Percentiles rank a stretch among this genome's conserved stretches.
Conservation (phyloP, 2,888 invertebrate genomes). For the Ferdinandea cuprea region DNA sequence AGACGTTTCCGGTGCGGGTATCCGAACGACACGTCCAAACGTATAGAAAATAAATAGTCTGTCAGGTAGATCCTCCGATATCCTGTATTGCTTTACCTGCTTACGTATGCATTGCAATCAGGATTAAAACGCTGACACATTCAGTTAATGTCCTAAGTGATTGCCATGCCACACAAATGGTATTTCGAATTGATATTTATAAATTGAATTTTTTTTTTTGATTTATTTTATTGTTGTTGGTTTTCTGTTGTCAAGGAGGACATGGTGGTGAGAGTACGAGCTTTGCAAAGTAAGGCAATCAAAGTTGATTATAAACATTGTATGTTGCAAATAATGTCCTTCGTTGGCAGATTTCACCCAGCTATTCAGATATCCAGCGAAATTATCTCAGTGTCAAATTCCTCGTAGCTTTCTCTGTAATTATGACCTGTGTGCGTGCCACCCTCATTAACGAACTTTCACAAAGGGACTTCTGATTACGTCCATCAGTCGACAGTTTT, state of each 20-base stretch:
- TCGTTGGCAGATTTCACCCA: no score
- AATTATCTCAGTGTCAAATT: neutral
- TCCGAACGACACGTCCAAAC: conserved; percentile 25
- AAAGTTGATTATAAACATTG: no score
- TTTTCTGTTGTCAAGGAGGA: conserved; percentile 20
- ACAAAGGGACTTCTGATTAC: conserved; percentile 45
- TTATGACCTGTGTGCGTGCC: conserved; percentile 17
- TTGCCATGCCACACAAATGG: conserved; percentile 58
- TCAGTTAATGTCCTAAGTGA: conserved; percentile 65
- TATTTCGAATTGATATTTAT: conserved; percentile 51
- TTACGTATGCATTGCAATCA: conserved; percentile 35
- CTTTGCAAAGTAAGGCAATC: no score
- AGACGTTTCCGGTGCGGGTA: neutral
- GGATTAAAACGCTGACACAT: conserved; percentile 63
- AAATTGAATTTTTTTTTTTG: conserved; percentile 54
- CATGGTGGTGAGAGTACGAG: conserved; percentile 32
- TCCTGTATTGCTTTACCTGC: neutral
- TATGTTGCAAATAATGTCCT: no score
- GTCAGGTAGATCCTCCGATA: conserved; percentile 26
- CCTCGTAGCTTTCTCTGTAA: neutral
- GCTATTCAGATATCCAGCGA: neutral
- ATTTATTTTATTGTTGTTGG: neutral
- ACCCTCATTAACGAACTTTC: conserved; percentile 42
- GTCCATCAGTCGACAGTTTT: conserved; percentile 45
- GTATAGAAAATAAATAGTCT: conserved; percentile 63